phyloP scores from a whole-genome alignment of 2,113 vertebrate genomes.

The Lamprotornis superbus region DNA sequence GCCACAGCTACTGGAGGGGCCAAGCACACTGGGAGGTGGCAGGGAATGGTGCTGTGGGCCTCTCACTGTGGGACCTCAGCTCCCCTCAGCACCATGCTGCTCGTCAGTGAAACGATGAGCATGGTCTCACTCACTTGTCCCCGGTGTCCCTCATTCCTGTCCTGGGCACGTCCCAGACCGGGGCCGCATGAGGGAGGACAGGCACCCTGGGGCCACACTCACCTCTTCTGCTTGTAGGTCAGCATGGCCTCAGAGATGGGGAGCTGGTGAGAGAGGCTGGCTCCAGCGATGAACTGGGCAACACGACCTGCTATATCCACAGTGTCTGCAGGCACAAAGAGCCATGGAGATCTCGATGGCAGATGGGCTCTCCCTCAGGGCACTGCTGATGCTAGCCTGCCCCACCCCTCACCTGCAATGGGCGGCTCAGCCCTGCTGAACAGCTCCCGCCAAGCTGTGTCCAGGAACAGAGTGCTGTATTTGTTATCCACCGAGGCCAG shows the following conservation, averaged over 20 bases:
- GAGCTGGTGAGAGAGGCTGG: conserved; percentile 93
- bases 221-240: conserved; percentile 99
- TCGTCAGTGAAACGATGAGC: fast-evolving
- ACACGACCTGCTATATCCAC: conserved; percentile 79
- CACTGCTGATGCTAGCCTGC: not conserved
- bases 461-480: conserved; percentile 94
- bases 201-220: not conserved
- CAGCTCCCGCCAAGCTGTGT: conserved; percentile 91
- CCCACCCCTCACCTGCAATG: conserved; percentile 70
- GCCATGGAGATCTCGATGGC: not conserved
- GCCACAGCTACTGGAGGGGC: not conserved
- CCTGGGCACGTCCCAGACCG: not conserved
- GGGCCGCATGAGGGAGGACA: fast-evolving
- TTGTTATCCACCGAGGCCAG: conserved; percentile 91
- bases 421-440: conserved; percentile 90
- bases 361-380: not conserved
- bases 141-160: not conserved
- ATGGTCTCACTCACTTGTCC: not conserved
- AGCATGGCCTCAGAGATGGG: conserved; percentile 97
- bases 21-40: not conserved
- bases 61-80: not conserved
- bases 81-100: not conserved
- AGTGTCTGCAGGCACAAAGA: conserved; percentile 69
- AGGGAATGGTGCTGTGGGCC: not conserved
- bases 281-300: conserved; percentile 91